Conservation (phyloP, 2,797 vertebrate genomes). For the Peromyscus melanophrys region DNA sequence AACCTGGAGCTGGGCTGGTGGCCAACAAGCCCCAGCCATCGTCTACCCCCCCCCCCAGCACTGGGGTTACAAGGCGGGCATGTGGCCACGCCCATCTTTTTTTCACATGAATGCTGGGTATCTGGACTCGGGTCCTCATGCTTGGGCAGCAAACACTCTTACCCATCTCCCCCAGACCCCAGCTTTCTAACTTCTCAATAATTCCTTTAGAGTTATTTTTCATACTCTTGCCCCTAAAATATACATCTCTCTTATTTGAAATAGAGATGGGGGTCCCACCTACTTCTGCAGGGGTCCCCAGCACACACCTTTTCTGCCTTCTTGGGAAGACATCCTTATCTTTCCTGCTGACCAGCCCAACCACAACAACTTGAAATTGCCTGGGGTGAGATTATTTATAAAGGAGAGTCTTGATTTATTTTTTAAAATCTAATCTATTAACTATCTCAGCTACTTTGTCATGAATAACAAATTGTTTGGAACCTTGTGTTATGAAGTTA, state of each 20-base stretch:
- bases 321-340: not conserved
- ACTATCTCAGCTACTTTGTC: not conserved
- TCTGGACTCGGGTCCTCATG: not conserved
- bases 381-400: not conserved
- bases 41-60: not conserved
- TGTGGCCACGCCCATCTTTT: not conserved
- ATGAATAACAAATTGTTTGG: not conserved
- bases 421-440: constrained; percentile 4
- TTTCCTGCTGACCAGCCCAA: not conserved
- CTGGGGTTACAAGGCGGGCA: not conserved
- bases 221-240: not conserved
- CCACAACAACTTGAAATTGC: not conserved
- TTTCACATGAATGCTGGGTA: not conserved
- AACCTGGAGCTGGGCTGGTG: not conserved
- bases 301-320: not conserved
- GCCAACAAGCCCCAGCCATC: not conserved
- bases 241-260: not conserved
- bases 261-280: not conserved
- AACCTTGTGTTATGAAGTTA: not conserved
- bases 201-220: not conserved
- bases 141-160: not conserved
- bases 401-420: not conserved
- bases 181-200: not conserved
- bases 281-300: not conserved
- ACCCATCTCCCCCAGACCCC: not conserved